These are phyloP conservation scores for Porites lobata DNA, from an alignment of 92 coral and sea anemone genomes.

Conservation along the genomic window DNA sequence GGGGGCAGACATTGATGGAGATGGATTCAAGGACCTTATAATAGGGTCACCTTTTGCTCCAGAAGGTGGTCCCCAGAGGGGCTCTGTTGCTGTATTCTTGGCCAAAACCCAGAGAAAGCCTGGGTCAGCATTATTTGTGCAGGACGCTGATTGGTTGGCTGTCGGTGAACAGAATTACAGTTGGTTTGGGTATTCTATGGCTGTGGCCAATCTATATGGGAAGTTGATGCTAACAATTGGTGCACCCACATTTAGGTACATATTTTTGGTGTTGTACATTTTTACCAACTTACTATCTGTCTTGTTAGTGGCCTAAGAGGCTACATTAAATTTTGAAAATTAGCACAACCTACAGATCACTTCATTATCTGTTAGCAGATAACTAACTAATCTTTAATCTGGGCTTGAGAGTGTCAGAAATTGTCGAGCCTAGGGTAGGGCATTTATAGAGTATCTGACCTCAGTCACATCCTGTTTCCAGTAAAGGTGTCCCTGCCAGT, in stretches of 20 bases:
- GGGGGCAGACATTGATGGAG: slow-evolving; percentile 88
- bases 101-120: slow-evolving; percentile 73
- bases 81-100: slow-evolving; percentile 91
- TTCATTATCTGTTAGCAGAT: too few species aligned
- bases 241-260: slow-evolving; percentile 95
- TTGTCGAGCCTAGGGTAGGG: too few species aligned
- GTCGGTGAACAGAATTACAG: slow-evolving; percentile 93
- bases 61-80: slow-evolving; percentile 96
- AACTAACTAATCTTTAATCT: too few species aligned
- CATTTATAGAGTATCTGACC: too few species aligned
- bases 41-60: slow-evolving; percentile 97
- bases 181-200: slow-evolving; percentile 93
- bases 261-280: too few species aligned
- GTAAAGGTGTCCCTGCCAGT: too few species aligned
- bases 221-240: slow-evolving; percentile 69
- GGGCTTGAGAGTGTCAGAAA: too few species aligned
- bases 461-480: too few species aligned
- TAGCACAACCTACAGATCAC: too few species aligned
- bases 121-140: slow-evolving; percentile 67
- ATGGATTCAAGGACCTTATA: slow-evolving; percentile 91
- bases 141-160: slow-evolving; percentile 79
- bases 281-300: too few species aligned
- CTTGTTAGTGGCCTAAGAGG: too few species aligned
- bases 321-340: too few species aligned
- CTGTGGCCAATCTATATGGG: slow-evolving; percentile 48